Base-by-base conservation (phyloP, 2,888 invertebrate genomes). In the Metallyticus violacea region DNA sequence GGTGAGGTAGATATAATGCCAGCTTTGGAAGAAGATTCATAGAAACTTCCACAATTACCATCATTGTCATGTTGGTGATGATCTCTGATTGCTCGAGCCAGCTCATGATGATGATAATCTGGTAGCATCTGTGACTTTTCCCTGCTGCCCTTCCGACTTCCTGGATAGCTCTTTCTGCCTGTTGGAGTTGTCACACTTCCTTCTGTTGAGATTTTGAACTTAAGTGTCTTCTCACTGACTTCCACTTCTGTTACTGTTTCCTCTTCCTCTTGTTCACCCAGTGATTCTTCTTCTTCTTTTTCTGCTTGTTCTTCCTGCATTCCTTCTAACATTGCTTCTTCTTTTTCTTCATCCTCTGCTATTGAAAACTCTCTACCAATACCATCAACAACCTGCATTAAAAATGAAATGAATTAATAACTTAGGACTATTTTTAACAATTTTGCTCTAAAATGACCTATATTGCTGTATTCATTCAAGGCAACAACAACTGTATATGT, bases 131-230 rank as follows among this genome's bases (percentile, higher is more conserved):
- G 92, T 1, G 91, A 91, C 89, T 94, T 94, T 90, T 95, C 95
- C 26, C 95, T 92, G 88, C 95, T 95, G 7, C 95, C 95, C 90
- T 95, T 95, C 26, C 95, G 91, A 27, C 95, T 95, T n/a, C 94
- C 94, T 0, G 95, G 95, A 90, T 95, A 94, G 90, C 95, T 95
- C 4, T 95, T 91, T 1, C 93, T 93, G 6, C 92, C 90, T 88
- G 83, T 84, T 26, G 27, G 88, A 26, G 90, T 91, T 27, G 92
- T 91, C 89, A 93, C 91, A 88, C 92, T 93, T 86, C 94, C 93
- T 90, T 96, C 96, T 0, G 96, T 96, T 76, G 95, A 95, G 89
- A 96, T 96, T 91, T 96, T 96, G 90, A 96, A 96, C 90, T 96
- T 96, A 77, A 96, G 93, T 1, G 96, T 94, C 90, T 95, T 95